Evolutionary conservation across 2,888 invertebrate species (phyloP).

Genomic region (Maniola hyperantus): DNA sequence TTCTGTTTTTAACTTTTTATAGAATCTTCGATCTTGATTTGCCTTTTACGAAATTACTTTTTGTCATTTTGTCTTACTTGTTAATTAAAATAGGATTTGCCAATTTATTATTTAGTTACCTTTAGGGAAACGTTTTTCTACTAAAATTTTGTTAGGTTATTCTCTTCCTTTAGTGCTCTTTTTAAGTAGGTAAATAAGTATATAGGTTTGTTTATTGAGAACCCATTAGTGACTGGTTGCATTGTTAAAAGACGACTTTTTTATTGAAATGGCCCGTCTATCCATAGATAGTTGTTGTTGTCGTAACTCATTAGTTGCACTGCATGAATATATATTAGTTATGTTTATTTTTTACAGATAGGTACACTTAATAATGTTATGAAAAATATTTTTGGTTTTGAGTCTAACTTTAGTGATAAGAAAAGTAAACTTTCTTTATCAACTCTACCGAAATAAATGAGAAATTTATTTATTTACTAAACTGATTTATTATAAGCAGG

Average conservation of each 20-base stretch:
- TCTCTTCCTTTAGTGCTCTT: not conserved
- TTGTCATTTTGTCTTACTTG: constrained; percentile 1
- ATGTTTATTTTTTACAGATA: no score
- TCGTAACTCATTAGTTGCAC: no score
- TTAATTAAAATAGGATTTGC: not conserved
- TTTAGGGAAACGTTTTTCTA: not conserved
- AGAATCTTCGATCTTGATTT: constrained; percentile 11
- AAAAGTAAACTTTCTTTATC: no score
- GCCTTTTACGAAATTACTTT: constrained; percentile 20
- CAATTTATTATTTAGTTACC: not conserved
- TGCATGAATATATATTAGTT: no score
- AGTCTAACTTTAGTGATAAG: no score
- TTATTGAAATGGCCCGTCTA: not conserved
- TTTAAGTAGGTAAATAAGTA: constrained; percentile 4
- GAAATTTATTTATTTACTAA: no score
- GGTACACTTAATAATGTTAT: no score
- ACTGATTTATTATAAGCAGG: no score
- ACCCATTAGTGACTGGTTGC: constrained; percentile 16
- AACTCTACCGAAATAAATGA: no score
- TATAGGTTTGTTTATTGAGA: constrained; percentile 8
- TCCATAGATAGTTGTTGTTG: no score
- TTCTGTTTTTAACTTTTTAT: constrained; percentile 11
- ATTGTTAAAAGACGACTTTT: constrained; percentile 9
- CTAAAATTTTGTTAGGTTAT: not conserved
- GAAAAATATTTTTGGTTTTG: no score